Evolutionary conservation across 2,797 vertebrate species (phyloP), one percentile per base, ranked within the genome.

Genomic region (Pithecia hirsuta): DNA sequence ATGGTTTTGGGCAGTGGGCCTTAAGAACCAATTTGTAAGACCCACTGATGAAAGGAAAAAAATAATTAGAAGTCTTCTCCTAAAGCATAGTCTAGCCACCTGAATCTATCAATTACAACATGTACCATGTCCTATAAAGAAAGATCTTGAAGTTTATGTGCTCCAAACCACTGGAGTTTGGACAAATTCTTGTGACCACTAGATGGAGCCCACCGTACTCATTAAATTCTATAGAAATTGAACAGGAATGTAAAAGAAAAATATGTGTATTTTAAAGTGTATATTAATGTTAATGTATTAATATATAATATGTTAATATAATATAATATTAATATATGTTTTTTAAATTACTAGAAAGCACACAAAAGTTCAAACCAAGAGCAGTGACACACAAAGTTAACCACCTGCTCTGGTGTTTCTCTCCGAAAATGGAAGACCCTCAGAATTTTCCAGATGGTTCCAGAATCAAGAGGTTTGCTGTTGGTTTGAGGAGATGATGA

Each of bases 131-230:
- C 74, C 85, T n/a, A 5, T 90, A 48, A 93, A 67, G 74, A 93
- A 86, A 82, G 87, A 75, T 87, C 28, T 75, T 64, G 13, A 91
- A 46, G n/a, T 83, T 93, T 78, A 92, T 74, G 39, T 64, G 41
- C 36, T 83, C 20, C 52, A 55, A 64, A 88, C 70, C 5, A 6
- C 30, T 59, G 76, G 33, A 75, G 92, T 80, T n/a, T 75, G 33
- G 85, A 96, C 85, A 85, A 90, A 96, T 97, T 94, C 75, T 91
- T 93, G 22, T 97, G 98, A 96, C 99, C 98, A 98, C 98, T 97
- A 99, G 99, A 98, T 98, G 98, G 99, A 98, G 99, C 99, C 98
- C 97, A 95, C 87, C 98, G 97, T 1, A 89, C 98, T 98, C 98
- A 91, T 1, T 96, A 97, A 96, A 96, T 97, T 96, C 97, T 89